Evolutionary conservation across 2,888 invertebrate genomes (phyloP).

Genomic region (Caenorhabditis uteleia): DNA sequence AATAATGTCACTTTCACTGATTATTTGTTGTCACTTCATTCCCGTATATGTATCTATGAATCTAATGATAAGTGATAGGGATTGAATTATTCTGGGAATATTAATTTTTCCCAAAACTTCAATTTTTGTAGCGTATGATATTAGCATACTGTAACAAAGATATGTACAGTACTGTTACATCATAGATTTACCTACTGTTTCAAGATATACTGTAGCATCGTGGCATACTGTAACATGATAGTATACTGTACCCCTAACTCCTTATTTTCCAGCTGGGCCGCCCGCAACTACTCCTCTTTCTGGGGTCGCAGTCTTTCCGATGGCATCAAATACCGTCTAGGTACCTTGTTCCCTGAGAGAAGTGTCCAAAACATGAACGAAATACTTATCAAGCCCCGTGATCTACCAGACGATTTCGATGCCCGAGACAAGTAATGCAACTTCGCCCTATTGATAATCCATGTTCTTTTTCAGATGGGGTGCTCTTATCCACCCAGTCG

Average conservation of each 20-base stretch:
- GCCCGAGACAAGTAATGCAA: conserved; percentile 74
- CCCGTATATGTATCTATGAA: no score
- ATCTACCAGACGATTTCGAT: conserved; percentile 80
- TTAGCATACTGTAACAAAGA: no score
- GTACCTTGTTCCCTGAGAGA: conserved; percentile 76
- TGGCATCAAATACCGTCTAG: conserved; percentile 81
- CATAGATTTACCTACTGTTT: no score
- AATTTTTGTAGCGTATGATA: no score
- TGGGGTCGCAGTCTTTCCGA: conserved; percentile 84
- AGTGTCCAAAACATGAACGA: conserved; percentile 75
- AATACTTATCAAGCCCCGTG: conserved; percentile 68
- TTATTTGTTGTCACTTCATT: no score
- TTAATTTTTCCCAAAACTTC: no score
- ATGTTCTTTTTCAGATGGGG: conserved; percentile 76
- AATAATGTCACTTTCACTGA: no score
- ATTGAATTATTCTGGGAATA: no score
- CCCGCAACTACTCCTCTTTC: conserved; percentile 83
- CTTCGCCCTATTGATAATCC: neutral
- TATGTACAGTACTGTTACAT: no score
- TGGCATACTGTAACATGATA: no score
- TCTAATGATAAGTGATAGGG: no score
- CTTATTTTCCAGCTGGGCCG: conserved; percentile 78
- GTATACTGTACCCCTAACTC: conserved; percentile 8
- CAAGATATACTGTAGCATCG: no score
- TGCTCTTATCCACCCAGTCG: conserved; percentile 77